Conservation (phyloP, 2,113 vertebrate genomes). For the Phainopepla nitens region DNA sequence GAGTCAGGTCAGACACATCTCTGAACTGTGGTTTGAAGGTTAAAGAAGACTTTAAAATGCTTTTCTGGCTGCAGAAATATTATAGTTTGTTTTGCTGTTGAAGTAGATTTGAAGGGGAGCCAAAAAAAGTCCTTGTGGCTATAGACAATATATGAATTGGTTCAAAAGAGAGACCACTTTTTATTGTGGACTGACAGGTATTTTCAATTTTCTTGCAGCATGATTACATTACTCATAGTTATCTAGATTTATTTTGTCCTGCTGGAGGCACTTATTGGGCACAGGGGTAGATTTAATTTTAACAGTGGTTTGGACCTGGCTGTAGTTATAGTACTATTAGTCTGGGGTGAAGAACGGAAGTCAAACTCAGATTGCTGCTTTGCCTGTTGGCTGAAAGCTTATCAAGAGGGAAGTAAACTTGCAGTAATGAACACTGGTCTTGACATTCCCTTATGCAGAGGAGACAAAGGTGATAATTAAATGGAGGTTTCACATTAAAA, state of each 20-base stretch:
- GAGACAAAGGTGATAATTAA: constrained; percentile 52
- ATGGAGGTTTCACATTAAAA: constrained; percentile 15
- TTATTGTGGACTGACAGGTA: constrained; percentile 42
- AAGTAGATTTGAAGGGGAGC: constrained; percentile 29
- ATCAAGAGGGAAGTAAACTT: constrained; percentile 54
- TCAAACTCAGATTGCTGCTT: constrained; percentile 38
- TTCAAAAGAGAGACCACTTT: constrained; percentile 37
- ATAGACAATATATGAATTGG: background rate
- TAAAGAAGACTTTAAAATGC: constrained; percentile 2
- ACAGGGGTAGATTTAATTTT: constrained; percentile 48
- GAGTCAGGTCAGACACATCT: background rate
- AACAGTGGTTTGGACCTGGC: constrained; percentile 39
- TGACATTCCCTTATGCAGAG: constrained; percentile 24
- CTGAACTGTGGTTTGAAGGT: constrained; percentile 27
- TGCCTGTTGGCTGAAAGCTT: constrained; percentile 50
- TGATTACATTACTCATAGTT: constrained; percentile 48
- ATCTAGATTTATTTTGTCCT: constrained; percentile 58
- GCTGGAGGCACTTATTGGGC: constrained; percentile 38
- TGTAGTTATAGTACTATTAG: constrained; percentile 43
- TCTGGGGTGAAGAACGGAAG: constrained; percentile 33
- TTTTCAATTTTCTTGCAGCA: constrained; percentile 41
- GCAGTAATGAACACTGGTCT: constrained; percentile 36
- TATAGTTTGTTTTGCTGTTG: background rate
- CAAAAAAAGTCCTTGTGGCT: background rate
- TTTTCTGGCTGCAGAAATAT: constrained; percentile 24